These are phyloP conservation scores for Himalopsyche tibetana DNA, from an alignment of 2,888 invertebrate genomes.

Conservation along the genomic window DNA sequence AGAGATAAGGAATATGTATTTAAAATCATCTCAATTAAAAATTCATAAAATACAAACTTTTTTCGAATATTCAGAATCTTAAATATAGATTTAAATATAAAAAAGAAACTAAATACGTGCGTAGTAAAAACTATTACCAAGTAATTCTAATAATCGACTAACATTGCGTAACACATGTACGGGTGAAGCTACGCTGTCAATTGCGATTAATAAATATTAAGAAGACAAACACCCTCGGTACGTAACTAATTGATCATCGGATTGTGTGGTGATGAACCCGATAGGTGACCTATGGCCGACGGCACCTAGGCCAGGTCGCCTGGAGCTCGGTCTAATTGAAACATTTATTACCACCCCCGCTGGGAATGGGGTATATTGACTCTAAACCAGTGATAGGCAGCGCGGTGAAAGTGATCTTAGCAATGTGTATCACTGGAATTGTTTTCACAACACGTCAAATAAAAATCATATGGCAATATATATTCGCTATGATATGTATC, in stretches of 20 bases:
- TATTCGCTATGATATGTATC: no score
- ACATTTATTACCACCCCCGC: slow-evolving; percentile 53
- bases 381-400: neutral
- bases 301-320: slow-evolving; percentile 31
- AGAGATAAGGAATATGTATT: no score
- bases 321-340: slow-evolving; percentile 54
- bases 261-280: slow-evolving; percentile 41
- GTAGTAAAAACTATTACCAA: neutral
- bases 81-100: no score
- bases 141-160: neutral
- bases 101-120: no score
- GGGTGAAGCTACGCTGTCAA: neutral
- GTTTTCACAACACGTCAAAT: no score
- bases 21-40: no score
- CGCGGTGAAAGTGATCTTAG: neutral
- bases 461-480: no score
- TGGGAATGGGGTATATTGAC: slow-evolving; percentile 38
- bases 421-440: no score
- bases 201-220: slow-evolving; percentile 41
- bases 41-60: no score
- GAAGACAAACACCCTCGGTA: slow-evolving; percentile 17
- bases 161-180: neutral
- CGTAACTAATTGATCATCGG: slow-evolving; percentile 42
- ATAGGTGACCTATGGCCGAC: slow-evolving; percentile 37
- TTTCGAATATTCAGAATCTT: no score